Base-by-base conservation (phyloP, 1,140 invertebrate genomes). In the Bombus turneri region DNA sequence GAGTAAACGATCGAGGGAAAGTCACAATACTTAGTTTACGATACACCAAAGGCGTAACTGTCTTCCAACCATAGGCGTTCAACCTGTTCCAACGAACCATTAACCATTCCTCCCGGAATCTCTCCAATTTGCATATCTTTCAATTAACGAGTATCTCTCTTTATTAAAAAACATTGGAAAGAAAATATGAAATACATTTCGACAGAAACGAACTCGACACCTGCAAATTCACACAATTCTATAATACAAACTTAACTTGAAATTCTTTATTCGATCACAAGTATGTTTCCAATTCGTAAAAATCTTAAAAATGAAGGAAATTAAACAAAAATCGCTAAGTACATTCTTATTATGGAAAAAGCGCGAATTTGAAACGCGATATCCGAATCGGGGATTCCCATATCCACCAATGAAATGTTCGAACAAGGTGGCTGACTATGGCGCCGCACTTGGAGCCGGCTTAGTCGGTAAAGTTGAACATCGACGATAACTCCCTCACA, bases 391-490 rank as follows among this genome's bases (percentile, higher is more conserved):
- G 31, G 12, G 75, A 34, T 62, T 37, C 39, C n/a, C 22, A 25
- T 9, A 2, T 71, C 37, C 12, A 10, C 75, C 66, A 62, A 72
- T 79, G 31, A n/a, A 28, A 84, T 12, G 28, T 15, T 41, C 13
- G n/a, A 37, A 25, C 25, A 18, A 53, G 22, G 15, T 22, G 5
- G 18, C 39, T 57, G 72, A 64, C 39, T 57, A 72, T 39, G 43
- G 71, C 74, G 76, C 53, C 76, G 22, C 37, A 12, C 68, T 62
- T 9, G 5, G 53, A 28, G 22, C 10, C 34, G 3, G 25, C 18
- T 39, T 77, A 34, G 90, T 92, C 91, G 94, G 91, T 93, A 90
- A 93, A n/a, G 76, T 72, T 87, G 93, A 37, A 31, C 83, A 80
- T 85, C 75, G 62, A 59, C 39, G 81, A 73, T 85, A 89, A 86